Evolutionary conservation across 2,113 vertebrate genomes (phyloP), one percentile per base, ranked within the genome.

Genomic region (Fukomys damarensis): DNA sequence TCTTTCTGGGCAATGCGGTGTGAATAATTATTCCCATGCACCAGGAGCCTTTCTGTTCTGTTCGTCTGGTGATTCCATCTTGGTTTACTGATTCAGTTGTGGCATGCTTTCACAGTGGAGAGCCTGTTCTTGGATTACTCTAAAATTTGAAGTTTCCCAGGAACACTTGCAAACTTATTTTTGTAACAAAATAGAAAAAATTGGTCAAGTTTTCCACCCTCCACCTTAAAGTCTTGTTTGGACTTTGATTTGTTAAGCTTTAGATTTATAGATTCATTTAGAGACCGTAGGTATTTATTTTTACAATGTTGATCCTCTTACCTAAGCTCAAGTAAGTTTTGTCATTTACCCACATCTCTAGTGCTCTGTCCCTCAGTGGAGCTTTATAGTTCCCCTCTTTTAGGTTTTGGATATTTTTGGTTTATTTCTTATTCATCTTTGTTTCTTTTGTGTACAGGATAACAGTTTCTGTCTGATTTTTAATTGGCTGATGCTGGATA

Each of bases 231-330:
- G 28, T 89, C 43, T 66, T 91, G 35, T 43, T 49, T 63, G n/a
- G 43, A 54, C 56, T 65, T 83, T 4, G 9, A 46, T 85, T 63
- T 38, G 19, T 20, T 54, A 61, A 80, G 49, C 24, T 22, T 3
- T 72, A 59, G 72, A 91, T 90, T 93, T 84, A 58, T n/a, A 91
- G 91, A 43, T 86, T 93, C 85, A 63, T 84, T 87, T 86, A 91
- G 93, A 96, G 65, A 32, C 14, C 52, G 13, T 1, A n/a, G 91
- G 28, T 56, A 63, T 49, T 68, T n/a, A n/a, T n/a, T 74, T 95
- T 93, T 70, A 82, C 1, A 58, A 10, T 38, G 3, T 74, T 74
- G 58, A 35, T 79, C 32, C 46, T 70, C 59, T 91, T 65, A 16
- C 63, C 52, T 82, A 88, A 92, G 66, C 38, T 72, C 59, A 81